Evolutionary conservation across 2,888 invertebrate genomes (phyloP), one percentile per base, ranked within the genome.

Genomic region (Crematogaster levior): DNA sequence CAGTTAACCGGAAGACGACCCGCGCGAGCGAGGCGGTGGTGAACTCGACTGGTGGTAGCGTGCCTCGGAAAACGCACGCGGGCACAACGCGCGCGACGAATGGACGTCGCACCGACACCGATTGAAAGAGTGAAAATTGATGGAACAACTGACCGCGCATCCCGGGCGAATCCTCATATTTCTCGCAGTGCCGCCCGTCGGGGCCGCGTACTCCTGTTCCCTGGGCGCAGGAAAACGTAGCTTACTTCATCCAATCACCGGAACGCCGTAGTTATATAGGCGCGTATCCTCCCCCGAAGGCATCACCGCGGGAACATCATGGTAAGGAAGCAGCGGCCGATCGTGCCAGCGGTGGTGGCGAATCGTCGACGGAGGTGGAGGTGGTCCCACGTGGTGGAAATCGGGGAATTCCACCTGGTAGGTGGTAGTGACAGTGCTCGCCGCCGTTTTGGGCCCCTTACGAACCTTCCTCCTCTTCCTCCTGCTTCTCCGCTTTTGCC

Each of bases 251-350:
- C 91, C 94, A 94, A 94, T 94, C 92, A 93, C 92, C 91, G 94
- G 93, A 94, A 94, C 94, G 93, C 85, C 93, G 93, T 90, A 87
- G 94, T 94, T 94, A 93, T 94, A 94, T 94, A 94, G 94, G 93
- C 92, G 90, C 93, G 93, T 92, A 93, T 93, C 91, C 92, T 94
- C 92, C 93, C 93, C 92, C 91, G 70, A 77, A 58, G 83, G 70
- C 65, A 85, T 85, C 83, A 46, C 24, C 60, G 30, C 79, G 70
- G 73, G 66, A 74, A 40, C 66, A 56, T 56, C 30, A 21, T 5
- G 80, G 63, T 58, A 43, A 66, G 53, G 46, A 65, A 81, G 56
- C 81, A 83, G 81, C 86, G 86, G 86, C 85, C 82, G 63, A 83
- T n/a, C 37, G 34, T 7, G 10, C 9, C 79, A 75, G 79, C 48